Evolutionary conservation across 2,888 invertebrate species (phyloP).

Genomic region (Ennomos fuscantarius): DNA sequence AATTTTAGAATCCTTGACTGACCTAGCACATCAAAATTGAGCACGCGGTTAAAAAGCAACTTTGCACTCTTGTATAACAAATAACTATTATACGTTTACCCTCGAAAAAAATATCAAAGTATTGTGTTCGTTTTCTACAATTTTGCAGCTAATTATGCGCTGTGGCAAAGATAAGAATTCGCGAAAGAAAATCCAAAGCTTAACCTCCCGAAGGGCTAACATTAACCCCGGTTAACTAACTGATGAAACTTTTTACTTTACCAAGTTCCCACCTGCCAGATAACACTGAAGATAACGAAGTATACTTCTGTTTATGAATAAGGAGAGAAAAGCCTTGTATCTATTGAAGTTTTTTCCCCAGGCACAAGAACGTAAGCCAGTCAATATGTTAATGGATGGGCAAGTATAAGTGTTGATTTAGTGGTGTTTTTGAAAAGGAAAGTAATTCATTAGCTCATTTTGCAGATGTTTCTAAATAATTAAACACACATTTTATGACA

Average conservation of each 20-base stretch:
- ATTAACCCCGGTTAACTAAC: slow-evolving; percentile 49
- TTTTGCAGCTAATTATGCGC: too few species aligned
- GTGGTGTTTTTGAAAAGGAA: too few species aligned
- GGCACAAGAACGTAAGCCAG: slow-evolving; percentile 12
- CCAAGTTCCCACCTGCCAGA: slow-evolving; percentile 31
- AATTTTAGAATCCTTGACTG: too few species aligned
- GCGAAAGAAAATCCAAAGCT: slow-evolving; percentile 22
- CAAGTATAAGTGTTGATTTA: not conserved
- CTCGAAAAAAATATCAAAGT: too few species aligned
- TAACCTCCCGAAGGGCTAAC: slow-evolving; percentile 37
- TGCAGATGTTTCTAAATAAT: too few species aligned
- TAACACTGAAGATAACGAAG: slow-evolving; percentile 31
- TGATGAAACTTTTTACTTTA: slow-evolving; percentile 49
- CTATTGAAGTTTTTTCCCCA: slow-evolving; percentile 21
- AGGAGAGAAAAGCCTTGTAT: slow-evolving; percentile 22
- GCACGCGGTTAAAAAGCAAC: too few species aligned
- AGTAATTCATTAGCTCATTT: too few species aligned
- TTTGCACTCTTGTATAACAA: too few species aligned
- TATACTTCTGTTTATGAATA: slow-evolving; percentile 33
- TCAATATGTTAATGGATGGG: slow-evolving; percentile 27
- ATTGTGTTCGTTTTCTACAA: too few species aligned
- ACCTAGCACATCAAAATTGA: too few species aligned
- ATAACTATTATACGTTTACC: too few species aligned
- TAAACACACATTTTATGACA: too few species aligned
- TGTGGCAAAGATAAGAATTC: slow-evolving; percentile 1